Evolutionary conservation across 2,888 invertebrate genomes (phyloP), one percentile per base, ranked within the genome.

Genomic region (Galerucella pusilla): DNA sequence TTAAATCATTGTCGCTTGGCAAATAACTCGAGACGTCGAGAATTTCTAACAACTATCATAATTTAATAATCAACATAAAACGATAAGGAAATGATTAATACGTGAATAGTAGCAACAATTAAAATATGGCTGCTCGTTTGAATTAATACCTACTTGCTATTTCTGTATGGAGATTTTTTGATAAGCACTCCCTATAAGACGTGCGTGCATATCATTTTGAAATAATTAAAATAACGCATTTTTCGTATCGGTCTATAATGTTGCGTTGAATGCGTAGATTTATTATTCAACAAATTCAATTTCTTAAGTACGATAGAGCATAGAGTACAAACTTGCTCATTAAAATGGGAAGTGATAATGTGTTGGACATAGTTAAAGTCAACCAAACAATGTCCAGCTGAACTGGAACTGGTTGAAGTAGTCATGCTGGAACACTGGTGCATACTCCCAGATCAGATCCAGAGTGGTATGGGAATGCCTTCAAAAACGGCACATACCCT

Each of bases 31-130:
- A 70, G 16, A 75, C 75, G 67, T 35, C 42, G 71, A 61, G 75
- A 75, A 78, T 77, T 75, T 73, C 75, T 74, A 74, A 74, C 74
- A 67, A 74, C 63, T 65, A 68, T 67, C 73, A 77, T 79, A 76
- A 75, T 69, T 77, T 70, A 71, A 75, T 75, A 77, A 79, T 79
- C 78, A 79, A 66, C 78, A 79, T 78, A 77, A 75, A 74, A 71
- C 74, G 78, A 78, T 79, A 78, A 79, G 74, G 60, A 70, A 16
- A 67, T 79, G 75, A 78, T 77, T 75, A 77, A 78, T 78, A 65
- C 67, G 61, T 69, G 66, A 74, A 74, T 71, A 77, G 77, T 71
- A 66, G 73, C 60, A 71, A 75, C 79, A 76, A 79, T 79, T 79
- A 75, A 68, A 75, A 76, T 77, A 71, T 77, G 71, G 71, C 75